phyloP scores from a whole-genome alignment of 2,888 invertebrate genomes.

The Spilarctia lutea region DNA sequence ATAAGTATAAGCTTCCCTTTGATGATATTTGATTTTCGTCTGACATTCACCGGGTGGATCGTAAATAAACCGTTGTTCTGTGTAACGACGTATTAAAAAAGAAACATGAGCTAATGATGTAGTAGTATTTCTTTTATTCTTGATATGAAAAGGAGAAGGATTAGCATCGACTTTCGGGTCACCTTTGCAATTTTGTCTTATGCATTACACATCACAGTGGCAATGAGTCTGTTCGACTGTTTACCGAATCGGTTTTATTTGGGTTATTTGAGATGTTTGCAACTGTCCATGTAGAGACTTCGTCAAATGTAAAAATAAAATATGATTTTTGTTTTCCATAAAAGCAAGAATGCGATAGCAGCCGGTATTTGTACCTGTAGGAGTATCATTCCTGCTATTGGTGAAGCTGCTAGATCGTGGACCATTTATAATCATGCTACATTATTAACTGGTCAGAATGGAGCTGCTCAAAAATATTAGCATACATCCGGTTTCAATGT shows the following conservation, averaged over 20 bases:
- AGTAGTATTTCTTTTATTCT: conserved; percentile 9
- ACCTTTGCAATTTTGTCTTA: background rate
- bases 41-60: conserved; percentile 61
- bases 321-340: background rate
- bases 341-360: too few relatives aligned
- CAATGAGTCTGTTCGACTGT: background rate
- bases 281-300: background rate
- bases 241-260: background rate
- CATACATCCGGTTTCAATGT: too few relatives aligned
- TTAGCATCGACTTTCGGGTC: background rate
- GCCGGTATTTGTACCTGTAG: too few relatives aligned
- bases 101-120: conserved; percentile 30
- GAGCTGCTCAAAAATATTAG: too few relatives aligned
- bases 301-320: background rate
- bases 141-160: conserved; percentile 4
- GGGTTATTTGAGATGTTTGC: background rate
- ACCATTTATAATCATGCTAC: too few relatives aligned
- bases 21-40: conserved; percentile 68
- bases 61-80: conserved; percentile 59
- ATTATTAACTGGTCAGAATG: too few relatives aligned
- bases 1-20: conserved; percentile 70
- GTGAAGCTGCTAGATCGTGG: too few relatives aligned
- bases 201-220: background rate
- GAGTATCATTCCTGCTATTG: too few relatives aligned
- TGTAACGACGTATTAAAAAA: conserved; percentile 38